These are phyloP conservation scores for Arrhamphus sclerolepis DNA, from an alignment of 2,797 vertebrate genomes.

Conservation along the genomic window DNA sequence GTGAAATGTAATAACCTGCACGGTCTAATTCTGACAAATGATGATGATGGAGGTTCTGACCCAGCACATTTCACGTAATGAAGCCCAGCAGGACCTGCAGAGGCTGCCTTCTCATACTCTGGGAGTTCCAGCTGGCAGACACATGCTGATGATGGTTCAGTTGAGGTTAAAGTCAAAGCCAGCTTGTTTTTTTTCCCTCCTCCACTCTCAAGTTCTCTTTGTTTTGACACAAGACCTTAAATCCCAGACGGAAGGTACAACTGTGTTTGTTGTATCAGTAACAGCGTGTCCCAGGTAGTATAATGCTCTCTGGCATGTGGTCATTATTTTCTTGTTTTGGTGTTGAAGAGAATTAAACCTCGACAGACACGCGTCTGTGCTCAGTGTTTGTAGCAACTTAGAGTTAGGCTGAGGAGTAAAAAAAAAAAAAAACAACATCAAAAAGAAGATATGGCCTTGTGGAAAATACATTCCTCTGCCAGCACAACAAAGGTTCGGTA, in stretches of 20 bases:
- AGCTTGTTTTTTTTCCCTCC: conserved; percentile 36
- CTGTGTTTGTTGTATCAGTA: conserved; percentile 43
- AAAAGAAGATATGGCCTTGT: conserved; percentile 39
- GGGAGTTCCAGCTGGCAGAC: conserved; percentile 63
- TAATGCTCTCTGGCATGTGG: conserved; percentile 31
- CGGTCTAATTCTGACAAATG: conserved; percentile 39
- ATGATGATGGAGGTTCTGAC: conserved; percentile 44
- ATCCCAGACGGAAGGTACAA: conserved; percentile 24
- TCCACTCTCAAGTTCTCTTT: conserved; percentile 32
- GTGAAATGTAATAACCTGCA: conserved; percentile 9
- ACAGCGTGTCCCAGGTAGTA: conserved; percentile 12
- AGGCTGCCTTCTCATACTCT: conserved; percentile 62
- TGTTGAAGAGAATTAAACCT: conserved; percentile 5
- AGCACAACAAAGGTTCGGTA: conserved; percentile 34
- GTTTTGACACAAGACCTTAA: conserved; percentile 37
- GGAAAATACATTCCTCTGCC: conserved; percentile 29
- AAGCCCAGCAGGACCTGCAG: conserved; percentile 39
- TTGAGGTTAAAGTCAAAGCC: conserved; percentile 54
- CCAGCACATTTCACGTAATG: conserved; percentile 26
- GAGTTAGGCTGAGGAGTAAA: conserved; percentile 32
- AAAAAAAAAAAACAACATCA: conserved; percentile 30
- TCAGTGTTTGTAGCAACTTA: conserved; percentile 16
- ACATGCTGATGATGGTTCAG: conserved; percentile 61
- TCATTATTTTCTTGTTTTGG: conserved; percentile 44
- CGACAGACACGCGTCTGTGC: conserved; percentile 14